phyloP scores from a whole-genome alignment of 2,888 invertebrate species.

The Drosophila peninsularis region DNA sequence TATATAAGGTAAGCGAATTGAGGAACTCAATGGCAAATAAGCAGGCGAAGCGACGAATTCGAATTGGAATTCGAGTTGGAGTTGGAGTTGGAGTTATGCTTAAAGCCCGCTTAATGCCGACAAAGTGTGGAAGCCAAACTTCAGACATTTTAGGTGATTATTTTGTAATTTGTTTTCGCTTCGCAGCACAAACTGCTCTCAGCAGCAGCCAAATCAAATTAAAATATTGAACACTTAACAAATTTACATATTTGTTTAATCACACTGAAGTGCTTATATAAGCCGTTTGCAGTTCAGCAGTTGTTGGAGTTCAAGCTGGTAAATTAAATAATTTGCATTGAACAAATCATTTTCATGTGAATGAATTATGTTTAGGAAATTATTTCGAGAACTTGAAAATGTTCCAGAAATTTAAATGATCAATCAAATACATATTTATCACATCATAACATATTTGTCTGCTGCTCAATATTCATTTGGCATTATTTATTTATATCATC shows the following conservation, averaged over 20 bases:
- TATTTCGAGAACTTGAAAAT: background rate
- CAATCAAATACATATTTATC: too few relatives aligned
- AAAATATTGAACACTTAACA: constrained; percentile 8
- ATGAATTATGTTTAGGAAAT: background rate
- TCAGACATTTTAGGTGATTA: constrained; percentile 45
- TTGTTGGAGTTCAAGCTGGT: background rate
- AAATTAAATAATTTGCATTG: background rate
- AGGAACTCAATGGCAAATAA: constrained; percentile 32
- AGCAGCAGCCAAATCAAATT: constrained; percentile 34
- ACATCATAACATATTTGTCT: too few relatives aligned
- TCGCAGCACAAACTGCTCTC: constrained; percentile 22
- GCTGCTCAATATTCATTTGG: too few relatives aligned
- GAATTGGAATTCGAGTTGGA: background rate
- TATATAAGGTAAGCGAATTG: constrained; percentile 9
- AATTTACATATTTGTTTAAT: constrained; percentile 12
- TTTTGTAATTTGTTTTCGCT: constrained; percentile 43
- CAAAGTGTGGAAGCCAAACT: constrained; percentile 43
- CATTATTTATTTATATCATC: too few relatives aligned
- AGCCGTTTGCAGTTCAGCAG: background rate
- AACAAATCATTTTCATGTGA: background rate
- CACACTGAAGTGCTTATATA: background rate
- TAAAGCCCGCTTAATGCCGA: constrained; percentile 32
- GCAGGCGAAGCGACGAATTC: constrained; percentile 10
- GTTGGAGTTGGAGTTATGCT: constrained; percentile 7
- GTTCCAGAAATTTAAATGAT: too few relatives aligned